phyloP scores from a whole-genome alignment of 2,888 invertebrate species.

The Agrotis segetum region DNA sequence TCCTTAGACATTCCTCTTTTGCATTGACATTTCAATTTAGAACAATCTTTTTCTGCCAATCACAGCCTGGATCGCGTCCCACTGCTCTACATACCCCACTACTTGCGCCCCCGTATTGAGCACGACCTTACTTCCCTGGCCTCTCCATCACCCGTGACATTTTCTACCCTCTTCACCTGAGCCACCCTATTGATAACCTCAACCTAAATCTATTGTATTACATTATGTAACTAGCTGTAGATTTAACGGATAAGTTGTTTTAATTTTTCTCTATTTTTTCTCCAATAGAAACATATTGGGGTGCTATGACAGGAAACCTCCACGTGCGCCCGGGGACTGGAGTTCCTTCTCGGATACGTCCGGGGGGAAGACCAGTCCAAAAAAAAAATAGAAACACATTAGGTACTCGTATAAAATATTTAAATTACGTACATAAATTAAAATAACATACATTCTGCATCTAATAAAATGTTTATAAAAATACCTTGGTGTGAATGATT shows the following conservation, averaged over 20 bases:
- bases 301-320: too few relatives aligned
- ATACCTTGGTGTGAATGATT: too few relatives aligned
- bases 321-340: too few relatives aligned
- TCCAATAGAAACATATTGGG: too few relatives aligned
- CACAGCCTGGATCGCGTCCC: conserved; percentile 14
- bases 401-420: too few relatives aligned
- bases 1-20: background rate
- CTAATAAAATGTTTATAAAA: too few relatives aligned
- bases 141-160: conserved; percentile 57
- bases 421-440: too few relatives aligned
- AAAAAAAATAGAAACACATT: too few relatives aligned
- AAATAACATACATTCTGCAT: too few relatives aligned
- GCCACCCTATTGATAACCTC: conserved; percentile 50
- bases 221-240: conserved; percentile 14
- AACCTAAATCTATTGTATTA: conserved; percentile 49
- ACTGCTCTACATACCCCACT: conserved; percentile 26
- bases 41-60: conserved; percentile 22
- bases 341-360: too few relatives aligned
- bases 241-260: background rate
- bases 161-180: conserved; percentile 44
- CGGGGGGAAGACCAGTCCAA: too few relatives aligned
- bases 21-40: conserved; percentile 1
- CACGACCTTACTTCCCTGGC: conserved; percentile 35
- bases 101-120: conserved; percentile 14
- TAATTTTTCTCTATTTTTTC: background rate